Base-by-base conservation (phyloP, 2,113 vertebrate species). In the Colius striatus region DNA sequence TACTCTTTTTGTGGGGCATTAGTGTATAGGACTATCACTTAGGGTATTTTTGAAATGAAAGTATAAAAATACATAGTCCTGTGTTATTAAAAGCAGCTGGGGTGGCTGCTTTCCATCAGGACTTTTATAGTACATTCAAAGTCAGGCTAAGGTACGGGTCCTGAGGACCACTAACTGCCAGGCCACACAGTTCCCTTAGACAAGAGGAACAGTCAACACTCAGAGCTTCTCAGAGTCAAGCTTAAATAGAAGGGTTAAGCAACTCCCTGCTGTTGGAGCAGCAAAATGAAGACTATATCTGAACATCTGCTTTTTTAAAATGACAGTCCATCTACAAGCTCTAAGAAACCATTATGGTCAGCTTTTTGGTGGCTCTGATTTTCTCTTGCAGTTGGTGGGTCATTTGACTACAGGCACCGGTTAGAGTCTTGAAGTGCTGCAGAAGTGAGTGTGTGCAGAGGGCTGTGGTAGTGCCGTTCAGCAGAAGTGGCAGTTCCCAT, bases 21-120 rank as follows among this genome's bases (percentile, higher is more conserved):
- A 50, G 53, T 6, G 38, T 43, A 72, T 10, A 61, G 86, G 88
- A 87, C 0, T 0, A 38, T 58, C 80, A 27, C 50, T 92, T 88
- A 75, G 85, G 90, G 81, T 70, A 72, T 88, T 92, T 94, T 90
- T 73, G 65, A 89, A 93, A 89, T 55, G 50, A 75, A 95, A 95
- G 96, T 73, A 43, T 62, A 92, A 89, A 95, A 90, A n/a, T 34
- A 62, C 75, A 51, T 57, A 57, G 66, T 62, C 25, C 41, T 62
- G 30, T 27, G 68, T 81, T 96, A 95, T 92, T 95, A 57, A 84
- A 96, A 90, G 85, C 93, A 96, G 88, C 68, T 94, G 93, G 73
- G 18, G 62, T 87, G 86, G 92, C 83, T 96, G 73, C 80, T 93
- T 95, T 95, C 86, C 92, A 82, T 92, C 70, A 79, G 61, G 66